A percentile compares a stretch with the other conserved stretches of the same genome.
These are phyloP conservation scores for Bombus balteatus DNA, from an alignment of 1,140 invertebrate species.

Conservation along the genomic window DNA sequence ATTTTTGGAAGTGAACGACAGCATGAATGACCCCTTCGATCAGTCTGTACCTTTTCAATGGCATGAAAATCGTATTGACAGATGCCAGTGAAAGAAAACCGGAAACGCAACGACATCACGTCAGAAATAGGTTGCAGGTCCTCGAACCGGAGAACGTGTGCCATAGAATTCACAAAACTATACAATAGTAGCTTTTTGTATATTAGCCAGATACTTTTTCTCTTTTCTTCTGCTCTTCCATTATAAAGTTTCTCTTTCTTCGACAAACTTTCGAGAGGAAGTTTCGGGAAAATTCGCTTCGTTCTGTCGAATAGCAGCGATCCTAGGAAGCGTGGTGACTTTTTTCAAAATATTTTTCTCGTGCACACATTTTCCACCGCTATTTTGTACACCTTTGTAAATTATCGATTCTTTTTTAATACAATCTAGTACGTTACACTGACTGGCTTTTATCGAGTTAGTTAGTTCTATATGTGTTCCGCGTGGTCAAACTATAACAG, in stretches of 20 bases:
- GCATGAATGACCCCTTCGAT: neutral
- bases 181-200: conserved; percentile 47
- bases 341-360: conserved; percentile 32
- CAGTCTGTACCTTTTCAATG: neutral
- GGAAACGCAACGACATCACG: neutral
- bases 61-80: neutral
- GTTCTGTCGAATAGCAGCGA: conserved; percentile 28
- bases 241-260: conserved; percentile 52
- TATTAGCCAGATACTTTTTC: conserved; percentile 46
- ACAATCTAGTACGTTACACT: neutral
- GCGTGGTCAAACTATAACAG: neutral
- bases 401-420: neutral
- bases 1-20: neutral
- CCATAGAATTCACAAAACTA: conserved; percentile 43
- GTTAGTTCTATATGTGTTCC: neutral
- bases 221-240: neutral
- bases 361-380: neutral
- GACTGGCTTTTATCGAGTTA: neutral
- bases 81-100: neutral
- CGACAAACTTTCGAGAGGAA: neutral
- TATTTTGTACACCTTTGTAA: neutral
- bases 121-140: too few species aligned
- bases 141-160: neutral
- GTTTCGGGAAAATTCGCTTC: conserved; percentile 18
- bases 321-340: neutral